These are phyloP conservation scores for Lochmaea capreae DNA, from an alignment of 2,888 invertebrate genomes.

Conservation along the genomic window DNA sequence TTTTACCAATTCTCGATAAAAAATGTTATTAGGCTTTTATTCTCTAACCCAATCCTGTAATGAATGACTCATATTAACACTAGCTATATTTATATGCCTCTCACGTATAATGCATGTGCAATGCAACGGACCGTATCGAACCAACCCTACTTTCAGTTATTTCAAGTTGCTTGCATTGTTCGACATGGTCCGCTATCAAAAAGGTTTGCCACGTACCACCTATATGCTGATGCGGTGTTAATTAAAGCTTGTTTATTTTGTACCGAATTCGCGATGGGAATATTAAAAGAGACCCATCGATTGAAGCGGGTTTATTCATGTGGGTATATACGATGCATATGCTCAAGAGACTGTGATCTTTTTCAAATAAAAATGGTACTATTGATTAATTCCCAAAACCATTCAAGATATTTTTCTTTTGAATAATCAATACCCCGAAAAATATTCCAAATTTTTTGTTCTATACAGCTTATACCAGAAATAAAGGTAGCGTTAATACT, in stretches of 20 bases:
- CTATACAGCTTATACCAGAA: no score
- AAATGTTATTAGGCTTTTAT: conserved; percentile 1
- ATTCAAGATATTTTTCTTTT: no score
- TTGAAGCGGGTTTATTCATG: conserved; percentile 22
- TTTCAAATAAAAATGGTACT: neutral
- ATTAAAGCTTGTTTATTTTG: conserved; percentile 63
- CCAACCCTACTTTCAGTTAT: conserved; percentile 10
- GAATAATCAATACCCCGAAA: no score
- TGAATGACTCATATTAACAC: conserved; percentile 42
- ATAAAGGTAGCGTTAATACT: no score
- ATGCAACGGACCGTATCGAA: conserved; percentile 33
- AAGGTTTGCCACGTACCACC: conserved; percentile 43
- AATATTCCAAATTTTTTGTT: no score
- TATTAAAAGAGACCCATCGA: conserved; percentile 51
- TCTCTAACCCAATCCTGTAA: conserved; percentile 24
- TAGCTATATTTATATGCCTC: conserved; percentile 38
- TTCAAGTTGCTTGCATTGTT: conserved; percentile 21
- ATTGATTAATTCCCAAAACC: no score
- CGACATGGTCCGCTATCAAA: conserved; percentile 40
- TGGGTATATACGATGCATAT: neutral
- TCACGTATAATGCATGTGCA: conserved; percentile 45
- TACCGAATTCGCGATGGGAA: conserved; percentile 54
- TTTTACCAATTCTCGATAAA: no score
- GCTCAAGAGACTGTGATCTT: neutral
- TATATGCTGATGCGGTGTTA: conserved; percentile 58